These are phyloP conservation scores for Hesperia comma DNA, from an alignment of 2,888 invertebrate species.

Conservation along the genomic window DNA sequence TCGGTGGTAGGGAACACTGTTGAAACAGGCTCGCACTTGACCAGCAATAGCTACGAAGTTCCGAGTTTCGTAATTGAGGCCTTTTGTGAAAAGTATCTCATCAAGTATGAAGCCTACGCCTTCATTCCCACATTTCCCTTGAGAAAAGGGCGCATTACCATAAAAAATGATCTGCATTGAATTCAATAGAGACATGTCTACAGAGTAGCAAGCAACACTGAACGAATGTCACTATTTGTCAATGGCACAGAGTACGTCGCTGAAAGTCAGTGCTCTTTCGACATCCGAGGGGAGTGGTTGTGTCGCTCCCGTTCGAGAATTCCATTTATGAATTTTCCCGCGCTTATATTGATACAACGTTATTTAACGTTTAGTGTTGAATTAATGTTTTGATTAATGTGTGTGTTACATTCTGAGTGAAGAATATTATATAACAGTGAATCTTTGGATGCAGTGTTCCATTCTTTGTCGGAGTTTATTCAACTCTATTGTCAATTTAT, in stretches of 20 bases:
- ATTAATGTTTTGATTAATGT: background rate
- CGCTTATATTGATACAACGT: background rate
- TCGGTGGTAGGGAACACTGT: too few species aligned
- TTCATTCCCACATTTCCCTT: background rate
- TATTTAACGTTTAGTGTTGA: background rate
- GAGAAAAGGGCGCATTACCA: constrained; percentile 1
- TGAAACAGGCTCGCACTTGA: too few species aligned
- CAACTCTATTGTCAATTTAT: background rate
- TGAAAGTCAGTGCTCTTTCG: constrained; percentile 14
- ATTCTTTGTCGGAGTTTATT: background rate
- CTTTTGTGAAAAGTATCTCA: too few species aligned
- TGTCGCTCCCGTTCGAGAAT: background rate
- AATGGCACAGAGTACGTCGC: constrained; percentile 3
- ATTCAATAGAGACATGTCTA: constrained; percentile 2
- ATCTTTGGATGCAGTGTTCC: constrained; percentile 16
- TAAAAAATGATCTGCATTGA: constrained; percentile 9
- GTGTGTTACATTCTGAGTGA: background rate
- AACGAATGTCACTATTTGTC: constrained; percentile 10
- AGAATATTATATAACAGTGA: background rate
- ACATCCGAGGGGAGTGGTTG: background rate
- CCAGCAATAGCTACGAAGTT: background rate
- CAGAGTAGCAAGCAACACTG: constrained; percentile 8
- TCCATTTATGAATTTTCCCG: constrained; percentile 22
- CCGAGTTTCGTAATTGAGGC: too few species aligned
- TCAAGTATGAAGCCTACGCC: background rate